These are phyloP conservation scores for Phenganax subtilis DNA, from an alignment of 92 coral and sea anemone genomes.

Conservation along the genomic window DNA sequence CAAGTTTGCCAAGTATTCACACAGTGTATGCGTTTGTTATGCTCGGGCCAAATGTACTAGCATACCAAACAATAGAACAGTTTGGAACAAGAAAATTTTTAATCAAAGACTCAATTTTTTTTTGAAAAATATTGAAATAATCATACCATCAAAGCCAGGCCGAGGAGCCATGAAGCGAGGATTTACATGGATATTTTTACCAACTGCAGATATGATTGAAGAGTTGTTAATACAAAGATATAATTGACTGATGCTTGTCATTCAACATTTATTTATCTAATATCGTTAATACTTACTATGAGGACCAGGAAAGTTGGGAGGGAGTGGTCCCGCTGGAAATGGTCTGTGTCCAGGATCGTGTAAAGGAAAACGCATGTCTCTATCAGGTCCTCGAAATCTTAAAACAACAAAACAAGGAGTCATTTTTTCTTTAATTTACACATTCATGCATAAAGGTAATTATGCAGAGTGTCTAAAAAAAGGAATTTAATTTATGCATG, in stretches of 20 bases:
- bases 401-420: not conserved
- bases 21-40: no score
- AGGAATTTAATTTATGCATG: no score
- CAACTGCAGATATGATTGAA: slow-evolving; percentile 57
- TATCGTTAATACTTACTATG: not conserved
- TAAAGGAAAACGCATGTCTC: slow-evolving; percentile 17
- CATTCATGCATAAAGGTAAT: no score
- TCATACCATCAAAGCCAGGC: slow-evolving; percentile 47
- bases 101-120: no score
- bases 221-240: not conserved
- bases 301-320: slow-evolving; percentile 28
- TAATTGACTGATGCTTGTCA: not conserved
- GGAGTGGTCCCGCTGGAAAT: slow-evolving; percentile 31
- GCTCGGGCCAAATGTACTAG: no score
- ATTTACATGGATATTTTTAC: slow-evolving; percentile 74
- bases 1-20: no score
- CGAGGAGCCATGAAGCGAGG: slow-evolving; percentile 75
- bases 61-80: no score
- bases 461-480: no score
- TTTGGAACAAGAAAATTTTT: no score
- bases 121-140: no score
- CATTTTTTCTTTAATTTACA: no score
- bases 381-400: slow-evolving; percentile 24
- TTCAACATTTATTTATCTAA: not conserved
- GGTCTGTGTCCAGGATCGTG: slow-evolving; percentile 29